Percentiles rank a stretch among this genome's conserved stretches.
Evolutionary conservation across 30 jellyfish, hydroid and myxozoan species (phyloP).

Genomic region (Mastigias papua): DNA sequence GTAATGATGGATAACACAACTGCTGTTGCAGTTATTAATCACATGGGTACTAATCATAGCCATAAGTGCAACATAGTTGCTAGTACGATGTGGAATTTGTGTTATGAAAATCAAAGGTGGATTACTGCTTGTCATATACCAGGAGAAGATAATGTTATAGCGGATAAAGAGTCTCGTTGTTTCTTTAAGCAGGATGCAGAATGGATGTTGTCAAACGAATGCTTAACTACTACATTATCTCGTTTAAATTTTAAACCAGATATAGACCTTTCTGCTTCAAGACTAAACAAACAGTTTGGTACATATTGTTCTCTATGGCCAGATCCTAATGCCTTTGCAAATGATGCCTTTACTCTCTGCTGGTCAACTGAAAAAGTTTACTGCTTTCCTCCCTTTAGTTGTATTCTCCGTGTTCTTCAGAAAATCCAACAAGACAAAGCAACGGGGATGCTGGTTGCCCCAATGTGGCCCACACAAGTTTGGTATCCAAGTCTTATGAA

Average conservation of each 20-base stretch:
- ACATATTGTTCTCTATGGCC: conserved; percentile 53
- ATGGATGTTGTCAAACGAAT: conserved; percentile 31
- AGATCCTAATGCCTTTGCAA: conserved; percentile 49
- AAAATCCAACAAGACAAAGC: conserved; percentile 29
- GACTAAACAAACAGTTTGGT: conserved; percentile 36
- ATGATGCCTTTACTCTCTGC: conserved; percentile 34
- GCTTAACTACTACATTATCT: neutral
- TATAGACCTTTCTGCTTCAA: conserved; percentile 52
- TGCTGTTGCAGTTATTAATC: conserved; percentile 51
- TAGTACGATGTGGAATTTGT: conserved; percentile 25
- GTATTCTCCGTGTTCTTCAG: conserved; percentile 9
- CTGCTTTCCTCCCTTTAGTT: conserved; percentile 61
- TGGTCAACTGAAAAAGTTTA: conserved; percentile 16
- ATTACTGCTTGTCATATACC: conserved; percentile 63
- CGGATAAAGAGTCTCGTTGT: conserved; percentile 40
- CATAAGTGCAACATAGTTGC: conserved; percentile 21
- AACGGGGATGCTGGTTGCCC: conserved; percentile 64
- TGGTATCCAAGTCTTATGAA: conserved; percentile 57
- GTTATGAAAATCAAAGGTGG: conserved; percentile 15
- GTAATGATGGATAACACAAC: conserved; percentile 58
- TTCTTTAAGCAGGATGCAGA: conserved; percentile 38
- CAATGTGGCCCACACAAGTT: conserved; percentile 77
- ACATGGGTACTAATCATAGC: conserved; percentile 49
- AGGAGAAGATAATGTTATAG: conserved; percentile 37
- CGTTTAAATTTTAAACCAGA: conserved; percentile 12